phyloP scores from a whole-genome alignment of 2,797 vertebrate species.

The Tachyglossus aculeatus region DNA sequence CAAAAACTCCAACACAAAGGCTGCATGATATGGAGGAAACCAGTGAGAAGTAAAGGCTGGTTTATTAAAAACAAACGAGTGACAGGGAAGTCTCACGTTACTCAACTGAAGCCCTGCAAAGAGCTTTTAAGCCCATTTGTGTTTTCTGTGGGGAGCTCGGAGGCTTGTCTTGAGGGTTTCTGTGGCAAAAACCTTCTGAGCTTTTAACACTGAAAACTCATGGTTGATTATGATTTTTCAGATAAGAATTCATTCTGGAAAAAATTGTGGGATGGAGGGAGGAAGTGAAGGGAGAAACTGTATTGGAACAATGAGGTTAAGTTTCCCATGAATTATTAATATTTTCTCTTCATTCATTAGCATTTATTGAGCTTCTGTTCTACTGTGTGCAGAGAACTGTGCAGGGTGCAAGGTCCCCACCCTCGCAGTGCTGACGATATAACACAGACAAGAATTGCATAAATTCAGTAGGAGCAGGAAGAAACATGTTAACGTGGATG shows the following conservation, averaged over 20 bases:
- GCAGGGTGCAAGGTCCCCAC: no score
- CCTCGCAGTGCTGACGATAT: no score
- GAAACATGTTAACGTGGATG: no score
- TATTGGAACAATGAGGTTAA: not conserved
- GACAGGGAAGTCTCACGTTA: not conserved
- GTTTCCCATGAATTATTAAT: not conserved
- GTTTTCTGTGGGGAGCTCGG: not conserved
- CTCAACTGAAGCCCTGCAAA: not conserved
- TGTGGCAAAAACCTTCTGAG: not conserved
- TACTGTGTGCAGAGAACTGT: no score
- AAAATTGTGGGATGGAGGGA: no score
- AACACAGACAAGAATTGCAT: no score
- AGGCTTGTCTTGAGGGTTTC: no score
- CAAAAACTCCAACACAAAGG: not conserved
- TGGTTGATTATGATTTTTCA: not conserved
- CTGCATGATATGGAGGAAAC: not conserved
- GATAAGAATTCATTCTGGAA: not conserved
- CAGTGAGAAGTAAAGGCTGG: not conserved
- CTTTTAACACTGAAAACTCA: not conserved
- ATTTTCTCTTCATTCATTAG: not conserved
- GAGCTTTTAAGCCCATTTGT: not conserved
- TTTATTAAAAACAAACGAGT: not conserved
- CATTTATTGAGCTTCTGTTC: no score
- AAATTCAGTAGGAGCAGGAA: no score
- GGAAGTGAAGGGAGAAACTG: no score